These are phyloP conservation scores for Nannoperca australis DNA, from an alignment of 2,797 vertebrate species.

Conservation along the genomic window DNA sequence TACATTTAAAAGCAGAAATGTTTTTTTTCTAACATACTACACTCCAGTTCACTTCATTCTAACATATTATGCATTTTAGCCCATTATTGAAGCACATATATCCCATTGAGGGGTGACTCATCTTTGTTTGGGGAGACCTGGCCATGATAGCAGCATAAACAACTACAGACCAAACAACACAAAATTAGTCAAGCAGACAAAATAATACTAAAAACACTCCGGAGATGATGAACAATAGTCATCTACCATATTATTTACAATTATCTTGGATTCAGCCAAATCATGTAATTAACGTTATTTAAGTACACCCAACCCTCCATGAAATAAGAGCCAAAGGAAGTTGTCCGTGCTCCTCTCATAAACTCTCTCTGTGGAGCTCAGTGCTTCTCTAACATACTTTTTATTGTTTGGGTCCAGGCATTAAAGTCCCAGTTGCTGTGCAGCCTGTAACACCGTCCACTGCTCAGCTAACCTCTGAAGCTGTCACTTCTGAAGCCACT, in stretches of 20 bases:
- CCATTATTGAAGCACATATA: not conserved
- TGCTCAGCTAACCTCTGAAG: conserved; percentile 58
- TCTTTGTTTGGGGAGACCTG: not conserved
- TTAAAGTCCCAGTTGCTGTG: conserved; percentile 81
- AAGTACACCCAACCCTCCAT: not conserved
- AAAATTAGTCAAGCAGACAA: not conserved
- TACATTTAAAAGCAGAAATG: not conserved
- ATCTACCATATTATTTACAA: not conserved
- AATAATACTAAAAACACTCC: not conserved
- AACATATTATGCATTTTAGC: not conserved
- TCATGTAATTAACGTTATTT: not conserved
- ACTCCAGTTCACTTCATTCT: no score
- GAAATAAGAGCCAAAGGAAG: not conserved
- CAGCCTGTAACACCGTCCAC: conserved; percentile 59
- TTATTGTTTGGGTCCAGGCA: conserved; percentile 85
- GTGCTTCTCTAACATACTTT: conserved; percentile 56
- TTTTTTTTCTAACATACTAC: no score
- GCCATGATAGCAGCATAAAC: not conserved
- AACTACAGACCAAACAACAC: not conserved
- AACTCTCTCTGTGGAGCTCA: conserved; percentile 13
- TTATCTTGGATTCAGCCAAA: not conserved
- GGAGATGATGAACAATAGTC: not conserved
- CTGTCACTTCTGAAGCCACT: conserved; percentile 62
- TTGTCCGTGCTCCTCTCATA: not conserved
- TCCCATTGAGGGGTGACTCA: not conserved